These are phyloP conservation scores for Carduelis carduelis DNA, from an alignment of 2,797 vertebrate genomes.

Conservation along the genomic window DNA sequence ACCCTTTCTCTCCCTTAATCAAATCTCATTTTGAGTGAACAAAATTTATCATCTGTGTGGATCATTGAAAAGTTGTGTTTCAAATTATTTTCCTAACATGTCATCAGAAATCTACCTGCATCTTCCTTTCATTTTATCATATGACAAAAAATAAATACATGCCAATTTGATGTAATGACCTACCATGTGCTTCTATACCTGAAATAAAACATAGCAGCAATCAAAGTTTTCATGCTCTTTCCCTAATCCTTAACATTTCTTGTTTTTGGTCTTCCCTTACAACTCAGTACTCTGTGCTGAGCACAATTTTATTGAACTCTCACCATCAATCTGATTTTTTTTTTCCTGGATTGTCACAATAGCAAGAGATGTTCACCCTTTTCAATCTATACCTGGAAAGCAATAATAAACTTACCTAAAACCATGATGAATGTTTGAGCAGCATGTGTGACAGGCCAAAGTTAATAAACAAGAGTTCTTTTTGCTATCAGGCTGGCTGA, in stretches of 20 bases:
- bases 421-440: neutral
- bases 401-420: conserved; percentile 13
- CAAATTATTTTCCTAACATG: neutral
- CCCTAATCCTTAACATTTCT: neutral
- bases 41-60: neutral
- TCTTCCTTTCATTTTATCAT: neutral
- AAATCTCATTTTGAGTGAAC: neutral
- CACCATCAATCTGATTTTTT: neutral
- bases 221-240: neutral
- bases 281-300: neutral
- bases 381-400: neutral
- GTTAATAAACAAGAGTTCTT: neutral
- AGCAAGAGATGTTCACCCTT: neutral
- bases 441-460: neutral
- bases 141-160: neutral
- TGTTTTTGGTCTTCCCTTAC: neutral
- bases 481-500: neutral
- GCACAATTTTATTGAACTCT: neutral
- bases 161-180: neutral
- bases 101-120: neutral
- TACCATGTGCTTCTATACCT: neutral
- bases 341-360: neutral
- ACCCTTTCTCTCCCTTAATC: neutral
- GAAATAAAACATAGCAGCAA: neutral
- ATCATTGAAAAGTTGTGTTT: neutral